Evolutionary conservation across 2,797 vertebrate species (phyloP).

Genomic region (Muraenolepis orangiensis): DNA sequence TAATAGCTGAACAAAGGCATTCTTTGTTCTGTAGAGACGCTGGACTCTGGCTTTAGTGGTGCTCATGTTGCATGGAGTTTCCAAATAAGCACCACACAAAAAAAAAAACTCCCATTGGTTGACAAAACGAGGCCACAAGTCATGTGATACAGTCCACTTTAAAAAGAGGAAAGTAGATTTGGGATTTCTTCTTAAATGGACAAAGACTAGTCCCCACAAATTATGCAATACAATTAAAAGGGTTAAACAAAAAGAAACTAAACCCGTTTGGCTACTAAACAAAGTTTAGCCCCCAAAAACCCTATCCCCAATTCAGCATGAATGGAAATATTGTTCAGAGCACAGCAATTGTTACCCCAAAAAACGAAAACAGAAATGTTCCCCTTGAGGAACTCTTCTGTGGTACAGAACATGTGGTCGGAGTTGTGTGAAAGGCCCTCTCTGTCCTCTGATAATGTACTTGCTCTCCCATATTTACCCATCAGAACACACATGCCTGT

Average conservation of each 20-base stretch:
- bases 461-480: background rate
- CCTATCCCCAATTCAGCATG: background rate
- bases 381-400: background rate
- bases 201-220: background rate
- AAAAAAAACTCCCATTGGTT: background rate
- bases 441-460: background rate
- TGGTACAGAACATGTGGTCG: background rate
- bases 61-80: conserved; percentile 5
- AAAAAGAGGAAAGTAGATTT: background rate
- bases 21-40: conserved; percentile 2
- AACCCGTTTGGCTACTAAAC: background rate
- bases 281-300: background rate
- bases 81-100: background rate
- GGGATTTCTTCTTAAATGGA: background rate
- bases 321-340: conserved; percentile 3
- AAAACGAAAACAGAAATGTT: background rate
- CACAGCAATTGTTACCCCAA: background rate
- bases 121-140: background rate
- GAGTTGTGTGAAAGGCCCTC: background rate
- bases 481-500: background rate
- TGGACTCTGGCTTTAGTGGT: conserved; percentile 17
- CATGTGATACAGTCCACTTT: background rate
- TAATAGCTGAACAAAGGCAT: conserved; percentile 2
- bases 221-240: background rate
- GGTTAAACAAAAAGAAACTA: background rate